Evolutionary conservation across 2,113 vertebrate genomes (phyloP), one percentile per base, ranked within the genome.

Genomic region (Mobula hypostoma): DNA sequence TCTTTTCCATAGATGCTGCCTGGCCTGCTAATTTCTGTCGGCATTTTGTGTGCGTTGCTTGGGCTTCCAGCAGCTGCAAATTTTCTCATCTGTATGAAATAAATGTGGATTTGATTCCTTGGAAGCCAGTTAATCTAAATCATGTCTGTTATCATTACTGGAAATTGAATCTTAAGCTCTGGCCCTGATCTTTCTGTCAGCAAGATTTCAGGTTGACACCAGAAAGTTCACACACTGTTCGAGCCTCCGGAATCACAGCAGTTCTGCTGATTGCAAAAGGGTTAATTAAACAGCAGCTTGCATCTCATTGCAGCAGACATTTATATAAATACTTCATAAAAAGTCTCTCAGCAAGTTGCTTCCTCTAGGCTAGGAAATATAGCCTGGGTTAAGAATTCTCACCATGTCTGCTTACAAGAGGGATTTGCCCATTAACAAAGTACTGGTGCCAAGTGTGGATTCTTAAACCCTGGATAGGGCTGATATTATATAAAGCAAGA

Each of bases 401-500:
- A 74, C 36, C 68, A 74, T 74, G 70, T 19, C 40, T 93, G 68
- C 68, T 93, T 29, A 74, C 91, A 48, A 76, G 91, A 40, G 74
- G 36, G 70, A 74, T 74, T 40, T 48, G 68, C 11, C 17, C 68
- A 93, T 48, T 76, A 29, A 76, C 70, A 93, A 93, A 48, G 68
- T 74, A 48, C n/a, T 74, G 36, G 36, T 56, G 70, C 66, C 68
- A 27, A 92, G 66, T 72, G 91, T 74, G 91, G 68, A 76, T 93
- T 93, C 91, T 93, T 93, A 93, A 74, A 14, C 48, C 8, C 68
- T 72, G 66, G 90, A 68, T 8, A 72, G 21, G 66, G 90, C 91
- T 72, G 68, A 93, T 74, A 93, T 93, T 74, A 93, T 76, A 93
- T 93, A 93, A 93, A 93, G 91, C 36, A 74, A 74, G 32, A 48